Conservation (phyloP, 1,140 invertebrate species). For the Drosophila mojavensis region DNA sequence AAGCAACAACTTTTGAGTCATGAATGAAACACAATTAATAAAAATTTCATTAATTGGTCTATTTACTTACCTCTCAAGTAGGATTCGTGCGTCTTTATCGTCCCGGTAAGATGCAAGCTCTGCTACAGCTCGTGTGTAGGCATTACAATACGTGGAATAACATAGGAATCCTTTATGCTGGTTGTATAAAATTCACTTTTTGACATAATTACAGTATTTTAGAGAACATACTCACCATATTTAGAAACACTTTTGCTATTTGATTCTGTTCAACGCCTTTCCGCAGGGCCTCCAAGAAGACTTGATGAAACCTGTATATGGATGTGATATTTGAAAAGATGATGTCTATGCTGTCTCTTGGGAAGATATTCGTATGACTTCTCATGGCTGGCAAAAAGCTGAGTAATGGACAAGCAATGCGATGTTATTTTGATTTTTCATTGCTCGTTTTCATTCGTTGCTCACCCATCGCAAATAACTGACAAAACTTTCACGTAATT, state of each 20-base stretch:
- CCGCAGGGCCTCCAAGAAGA: constrained; percentile 73
- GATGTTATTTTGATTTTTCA: constrained; percentile 3
- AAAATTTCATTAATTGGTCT: not conserved
- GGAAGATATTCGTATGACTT: constrained; percentile 80
- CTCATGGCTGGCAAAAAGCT: constrained; percentile 82
- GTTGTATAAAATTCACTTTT: constrained; percentile 24
- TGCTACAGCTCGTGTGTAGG: constrained; percentile 87
- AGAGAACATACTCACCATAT: constrained; percentile 60
- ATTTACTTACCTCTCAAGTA: constrained; percentile 75
- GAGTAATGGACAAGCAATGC: not conserved
- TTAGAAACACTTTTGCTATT: constrained; percentile 80
- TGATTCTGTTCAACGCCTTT: constrained; percentile 76
- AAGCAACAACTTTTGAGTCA: constrained; percentile 67
- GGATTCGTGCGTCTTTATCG: constrained; percentile 69
- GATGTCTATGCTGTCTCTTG: constrained; percentile 72
- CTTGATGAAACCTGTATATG: constrained; percentile 79
- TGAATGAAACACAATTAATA: not conserved
- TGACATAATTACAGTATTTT: not conserved
- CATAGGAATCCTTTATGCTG: constrained; percentile 91
- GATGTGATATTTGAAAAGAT: constrained; percentile 83
- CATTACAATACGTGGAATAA: constrained; percentile 96
- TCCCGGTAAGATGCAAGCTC: constrained; percentile 80
- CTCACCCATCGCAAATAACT: constrained; percentile 79
- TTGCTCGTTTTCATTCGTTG: not conserved
- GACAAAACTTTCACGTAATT: constrained; percentile 82